These are phyloP conservation scores for Leptobrachium ailaonicum DNA, from an alignment of 2,113 vertebrate genomes.

Conservation along the genomic window DNA sequence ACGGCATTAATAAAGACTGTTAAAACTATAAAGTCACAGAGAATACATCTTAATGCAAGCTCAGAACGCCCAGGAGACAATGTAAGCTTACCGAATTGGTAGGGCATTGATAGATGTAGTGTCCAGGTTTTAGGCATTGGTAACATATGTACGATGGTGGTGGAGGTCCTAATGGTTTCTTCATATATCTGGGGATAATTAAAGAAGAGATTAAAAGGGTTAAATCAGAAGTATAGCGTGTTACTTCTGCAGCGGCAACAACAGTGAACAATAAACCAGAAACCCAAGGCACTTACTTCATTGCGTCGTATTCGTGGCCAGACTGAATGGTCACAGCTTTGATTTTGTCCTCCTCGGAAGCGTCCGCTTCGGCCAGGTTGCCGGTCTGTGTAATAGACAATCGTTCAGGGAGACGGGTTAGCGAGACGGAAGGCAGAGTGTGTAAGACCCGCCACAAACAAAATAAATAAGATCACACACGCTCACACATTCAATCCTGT, in stretches of 20 bases:
- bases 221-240: not conserved
- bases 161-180: slow-evolving; percentile 80
- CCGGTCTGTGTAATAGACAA: slow-evolving; percentile 90
- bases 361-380: slow-evolving; percentile 93
- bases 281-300: slow-evolving; percentile 80
- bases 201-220: slow-evolving; percentile 15
- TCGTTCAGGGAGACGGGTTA: slow-evolving; percentile 79
- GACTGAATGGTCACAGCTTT: slow-evolving; percentile 94
- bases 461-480: slow-evolving; percentile 61
- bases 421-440: slow-evolving; percentile 63
- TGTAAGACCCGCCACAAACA: slow-evolving; percentile 65
- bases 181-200: slow-evolving; percentile 80
- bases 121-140: slow-evolving; percentile 89
- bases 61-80: too few species aligned
- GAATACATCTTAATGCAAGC: too few species aligned
- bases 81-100: slow-evolving; percentile 79
- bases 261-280: not conserved
- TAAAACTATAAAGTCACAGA: too few species aligned
- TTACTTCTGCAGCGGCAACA: not conserved
- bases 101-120: slow-evolving; percentile 96
- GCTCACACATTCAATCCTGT: slow-evolving; percentile 76
- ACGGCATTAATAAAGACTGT: too few species aligned
- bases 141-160: slow-evolving; percentile 91
- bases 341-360: slow-evolving; percentile 97
- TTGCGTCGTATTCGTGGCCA: slow-evolving; percentile 88